Percentiles rank a stretch among this genome's conserved stretches.
Conservation (phyloP, 1,140 invertebrate genomes). For the Euwallacea fornicatus region DNA sequence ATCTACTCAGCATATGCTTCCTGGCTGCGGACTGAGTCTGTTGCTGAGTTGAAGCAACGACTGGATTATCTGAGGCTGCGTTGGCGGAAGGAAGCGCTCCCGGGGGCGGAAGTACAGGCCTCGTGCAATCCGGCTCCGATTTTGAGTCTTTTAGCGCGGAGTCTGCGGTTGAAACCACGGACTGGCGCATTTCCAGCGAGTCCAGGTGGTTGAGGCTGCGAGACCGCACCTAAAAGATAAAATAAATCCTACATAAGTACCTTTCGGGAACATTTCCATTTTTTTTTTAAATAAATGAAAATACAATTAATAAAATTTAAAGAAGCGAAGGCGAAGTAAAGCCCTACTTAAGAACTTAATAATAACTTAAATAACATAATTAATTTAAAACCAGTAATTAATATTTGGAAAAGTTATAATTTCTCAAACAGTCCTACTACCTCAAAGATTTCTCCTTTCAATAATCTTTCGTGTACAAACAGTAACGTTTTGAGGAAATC, state of each 20-base stretch:
- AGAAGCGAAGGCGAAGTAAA: no score
- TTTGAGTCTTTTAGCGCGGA: slow-evolving; percentile 51
- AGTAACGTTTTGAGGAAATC: no score
- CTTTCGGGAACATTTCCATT: background rate
- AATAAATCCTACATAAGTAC: background rate
- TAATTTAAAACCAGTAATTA: no score
- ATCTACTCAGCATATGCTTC: slow-evolving; percentile 62
- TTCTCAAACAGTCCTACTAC: no score
- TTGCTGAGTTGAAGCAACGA: slow-evolving; percentile 21
- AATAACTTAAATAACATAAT: no score
- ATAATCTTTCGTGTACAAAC: no score
- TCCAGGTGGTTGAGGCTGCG: slow-evolving; percentile 66
- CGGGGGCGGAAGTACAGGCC: slow-evolving; percentile 44
- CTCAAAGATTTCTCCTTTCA: no score
- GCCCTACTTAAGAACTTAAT: no score
- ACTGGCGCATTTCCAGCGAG: slow-evolving; percentile 61
- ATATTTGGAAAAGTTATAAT: no score
- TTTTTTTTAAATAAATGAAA: no score
- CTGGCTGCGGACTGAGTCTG: slow-evolving; percentile 30
- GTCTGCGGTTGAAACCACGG: slow-evolving; percentile 50
- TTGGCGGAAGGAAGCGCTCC: background rate
- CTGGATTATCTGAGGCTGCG: slow-evolving; percentile 40
- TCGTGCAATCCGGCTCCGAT: slow-evolving; percentile 54
- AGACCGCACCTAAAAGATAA: slow-evolving; percentile 62
- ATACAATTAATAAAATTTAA: no score